Evolutionary conservation across 2,888 invertebrate genomes (phyloP), one percentile per base, ranked within the genome.

Genomic region (Acleris laterana): DNA sequence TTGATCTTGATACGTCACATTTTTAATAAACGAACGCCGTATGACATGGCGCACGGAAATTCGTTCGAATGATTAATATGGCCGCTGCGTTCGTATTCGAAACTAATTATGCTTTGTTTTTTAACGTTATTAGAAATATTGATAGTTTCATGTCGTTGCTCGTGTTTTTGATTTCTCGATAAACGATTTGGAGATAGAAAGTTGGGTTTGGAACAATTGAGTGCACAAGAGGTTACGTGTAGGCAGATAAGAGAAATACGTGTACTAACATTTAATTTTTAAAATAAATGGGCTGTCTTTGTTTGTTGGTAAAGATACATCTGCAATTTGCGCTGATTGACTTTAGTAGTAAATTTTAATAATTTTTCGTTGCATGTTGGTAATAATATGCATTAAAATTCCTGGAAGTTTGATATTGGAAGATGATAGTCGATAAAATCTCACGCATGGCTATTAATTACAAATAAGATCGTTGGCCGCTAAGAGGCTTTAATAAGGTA

Each of bases 1-100:
- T 90, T 92, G 93, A 93, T 93, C 93, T 93, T 91, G 91, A 93
- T 92, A 93, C 92, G 92, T 93, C 93, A 92, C 87, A 90, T 91
- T 93, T 93, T 93, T 93, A 92, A 93, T 92, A 93, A 93, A 92
- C 92, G 92, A 89, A 93, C 88, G 85, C 82, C 83, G 88, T 91
- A 91, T 91, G 91, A 91, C 91, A 91, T 86, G 90, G 88, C 83
- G 88, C 88, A 90, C 88, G 89, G 90, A 91, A 91, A 90, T 92
- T 90, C 88, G 89, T 90, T 90, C 85, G 84, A 88, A 93, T 93
- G 93, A 93, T 93, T 92, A 93, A 93, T 93, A 93, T 88, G 85
- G 85, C 88, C 83, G 88, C 82, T 82, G 82, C 80, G 82, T 80
- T 78, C 80, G 82, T 80, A 87, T 85, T 86, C 82, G 87, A 86